Evolutionary conservation across 2,888 invertebrate genomes (phyloP), one percentile per base, ranked within the genome.

Genomic region (Dicycla oo): DNA sequence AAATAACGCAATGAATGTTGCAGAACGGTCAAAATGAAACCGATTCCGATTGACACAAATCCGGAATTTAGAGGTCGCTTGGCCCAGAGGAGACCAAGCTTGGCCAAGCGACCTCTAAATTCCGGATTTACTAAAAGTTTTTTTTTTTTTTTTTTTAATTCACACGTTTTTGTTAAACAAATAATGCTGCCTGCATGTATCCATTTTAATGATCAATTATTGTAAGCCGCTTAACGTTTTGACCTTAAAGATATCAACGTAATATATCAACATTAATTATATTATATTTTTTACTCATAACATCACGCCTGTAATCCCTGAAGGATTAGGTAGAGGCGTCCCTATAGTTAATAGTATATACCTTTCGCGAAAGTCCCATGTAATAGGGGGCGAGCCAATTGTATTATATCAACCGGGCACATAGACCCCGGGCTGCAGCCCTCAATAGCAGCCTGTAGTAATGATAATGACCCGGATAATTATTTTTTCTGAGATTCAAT

Each of bases 171-270:
- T n/a, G 2, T 13, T 10, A n/a, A 26, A 65, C 15, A 56, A 26
- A 11, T 26, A 45, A 45, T 26, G 43, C 10, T 5, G 15, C n/a
- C n/a, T n/a, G n/a, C n/a, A n/a, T n/a, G n/a, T 45, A 47, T 47
- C 7, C n/a, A 47, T 62, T 30, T 40, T 26, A 38, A 8, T 63
- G 30, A 71, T 73, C 23, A 63, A 71, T 71, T 71, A 73, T 56
- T 56, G 63, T 64, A 73, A 73, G 8, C 72, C 23, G 47, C 72
- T 56, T 73, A 63, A 10, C 45, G 11, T 4, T 26, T 34, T 58
- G 43, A 26, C 13, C 26, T 10, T 26, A 47, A 26, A n/a, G 20
- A 26, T 64, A 69, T 53, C 26, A 10, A 45, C 53, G 6, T 8
- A n/a, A 26, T 40, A 26, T 40, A 30, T 15, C 38, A 47, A 30